phyloP scores from a whole-genome alignment of 2,888 invertebrate species.

The Anoplius nigerrimus region DNA sequence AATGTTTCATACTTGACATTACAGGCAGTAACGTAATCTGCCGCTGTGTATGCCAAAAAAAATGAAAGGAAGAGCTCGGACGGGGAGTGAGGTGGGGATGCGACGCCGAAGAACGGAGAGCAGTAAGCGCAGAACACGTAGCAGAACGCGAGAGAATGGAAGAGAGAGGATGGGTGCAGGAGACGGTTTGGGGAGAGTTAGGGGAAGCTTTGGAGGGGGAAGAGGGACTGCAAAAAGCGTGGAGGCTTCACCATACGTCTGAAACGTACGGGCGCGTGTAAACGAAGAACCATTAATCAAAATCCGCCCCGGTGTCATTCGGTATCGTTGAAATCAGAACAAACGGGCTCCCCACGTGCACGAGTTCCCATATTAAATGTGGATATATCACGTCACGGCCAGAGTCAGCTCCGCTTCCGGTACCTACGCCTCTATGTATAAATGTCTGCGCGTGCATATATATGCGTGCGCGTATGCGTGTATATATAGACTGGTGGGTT shows the following conservation, averaged over 20 bases:
- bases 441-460: neutral
- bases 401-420: conserved; percentile 28
- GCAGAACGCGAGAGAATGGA: neutral
- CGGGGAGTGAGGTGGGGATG: conserved; percentile 4
- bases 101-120: neutral
- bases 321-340: conserved; percentile 61
- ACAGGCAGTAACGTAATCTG: conserved; percentile 49
- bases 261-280: conserved; percentile 43
- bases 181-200: neutral
- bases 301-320: conserved; percentile 49
- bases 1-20: conserved; percentile 56
- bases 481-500: too few species aligned
- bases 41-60: conserved; percentile 4
- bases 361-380: conserved; percentile 58
- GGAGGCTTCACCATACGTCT: conserved; percentile 24
- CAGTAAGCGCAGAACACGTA: too few species aligned
- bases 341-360: conserved; percentile 44
- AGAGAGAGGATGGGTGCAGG: neutral
- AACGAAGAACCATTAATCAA: conserved; percentile 59
- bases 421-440: conserved; percentile 1
- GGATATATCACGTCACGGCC: conserved; percentile 55
- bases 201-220: neutral
- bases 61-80: conserved; percentile 5
- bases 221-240: conserved; percentile 1
- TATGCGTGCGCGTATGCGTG: neutral